Evolutionary conservation across 2,888 invertebrate genomes (phyloP).

Genomic region (Cartodere bifasciata): DNA sequence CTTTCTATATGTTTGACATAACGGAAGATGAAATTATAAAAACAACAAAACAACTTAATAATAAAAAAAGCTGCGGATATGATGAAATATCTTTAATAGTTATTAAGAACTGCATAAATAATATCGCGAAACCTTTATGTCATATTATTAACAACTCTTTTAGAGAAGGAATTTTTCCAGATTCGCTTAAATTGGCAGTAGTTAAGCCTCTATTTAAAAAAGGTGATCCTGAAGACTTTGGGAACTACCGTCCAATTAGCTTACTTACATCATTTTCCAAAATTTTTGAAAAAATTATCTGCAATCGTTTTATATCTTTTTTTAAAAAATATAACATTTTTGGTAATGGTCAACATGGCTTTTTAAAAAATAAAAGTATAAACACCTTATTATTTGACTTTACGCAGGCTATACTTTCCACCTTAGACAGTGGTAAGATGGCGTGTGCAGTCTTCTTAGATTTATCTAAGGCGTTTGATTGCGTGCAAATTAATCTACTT

Average conservation of each 20-base stretch:
- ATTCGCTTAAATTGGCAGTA: slow-evolving; percentile 3
- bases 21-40: slow-evolving; percentile 1
- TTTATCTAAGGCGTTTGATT: too few species aligned
- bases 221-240: slow-evolving; percentile 1
- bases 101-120: neutral
- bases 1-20: slow-evolving; percentile 1
- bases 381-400: too few species aligned
- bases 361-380: too few species aligned
- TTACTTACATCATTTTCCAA: slow-evolving; percentile 3
- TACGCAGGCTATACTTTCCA: too few species aligned
- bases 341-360: slow-evolving; percentile 4
- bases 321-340: slow-evolving; percentile 2
- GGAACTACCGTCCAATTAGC: slow-evolving; percentile 3
- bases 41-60: slow-evolving; percentile 1
- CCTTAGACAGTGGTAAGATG: too few species aligned
- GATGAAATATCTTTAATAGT: slow-evolving; percentile 3
- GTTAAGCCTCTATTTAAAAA: slow-evolving; percentile 2
- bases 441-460: too few species aligned
- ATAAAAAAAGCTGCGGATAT: slow-evolving; percentile 2
- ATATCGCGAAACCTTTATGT: slow-evolving; percentile 2
- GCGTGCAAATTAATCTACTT: too few species aligned
- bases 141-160: slow-evolving; percentile 4
- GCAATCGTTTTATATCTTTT: slow-evolving; percentile 1
- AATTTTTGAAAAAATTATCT: slow-evolving; percentile 5
- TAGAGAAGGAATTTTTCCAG: slow-evolving; percentile 4